Evolutionary conservation across 2,113 vertebrate genomes (phyloP), one percentile per base, ranked within the genome.

Genomic region (Scartelaos histophorus): DNA sequence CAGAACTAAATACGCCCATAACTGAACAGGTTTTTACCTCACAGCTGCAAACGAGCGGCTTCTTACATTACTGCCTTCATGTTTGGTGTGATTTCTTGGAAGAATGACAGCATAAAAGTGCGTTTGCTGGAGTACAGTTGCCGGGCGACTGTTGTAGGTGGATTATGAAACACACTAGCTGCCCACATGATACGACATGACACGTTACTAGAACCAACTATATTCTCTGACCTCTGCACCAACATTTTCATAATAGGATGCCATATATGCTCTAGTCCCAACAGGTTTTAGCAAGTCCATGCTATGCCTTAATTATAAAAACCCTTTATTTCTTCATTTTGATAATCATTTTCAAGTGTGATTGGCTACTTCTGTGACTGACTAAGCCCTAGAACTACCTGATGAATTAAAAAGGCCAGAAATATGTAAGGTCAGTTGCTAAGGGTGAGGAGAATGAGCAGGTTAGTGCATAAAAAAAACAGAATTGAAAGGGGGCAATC

Each of bases 101-200:
- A 64, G 72, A 49, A 75, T 21, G 25, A 49, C 69, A 73, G 69
- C 17, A 74, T 67, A 70, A 61, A 62, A 57, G 7, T 57, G 73
- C 78, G 54, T 71, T 71, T 73, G 68, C 77, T 2, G 5, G 71
- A 70, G 49, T 38, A 61, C 70, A 57, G 88, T 89, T 91, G 85
- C 89, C 67, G 82, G 82, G 89, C 89, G 81, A 90, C 86, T 73
- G 77, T 75, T 83, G 85, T 75, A 81, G 83, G 74, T 89, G 84
- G 85, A 83, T 88, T 89, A 85, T 83, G 84, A 87, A 85, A 90
- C 78, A 71, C 70, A 81, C 75, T 82, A 76, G 67, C 82, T 58
- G 78, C 82, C 56, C 56, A 58, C 56, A 58, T 57, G n/a, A 56
- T 57, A 29, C 4, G n/a, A 56, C n/a, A 21, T 56, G 47, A 22